phyloP scores from a whole-genome alignment of 2,888 invertebrate species.

The Ophioninae sp. region DNA sequence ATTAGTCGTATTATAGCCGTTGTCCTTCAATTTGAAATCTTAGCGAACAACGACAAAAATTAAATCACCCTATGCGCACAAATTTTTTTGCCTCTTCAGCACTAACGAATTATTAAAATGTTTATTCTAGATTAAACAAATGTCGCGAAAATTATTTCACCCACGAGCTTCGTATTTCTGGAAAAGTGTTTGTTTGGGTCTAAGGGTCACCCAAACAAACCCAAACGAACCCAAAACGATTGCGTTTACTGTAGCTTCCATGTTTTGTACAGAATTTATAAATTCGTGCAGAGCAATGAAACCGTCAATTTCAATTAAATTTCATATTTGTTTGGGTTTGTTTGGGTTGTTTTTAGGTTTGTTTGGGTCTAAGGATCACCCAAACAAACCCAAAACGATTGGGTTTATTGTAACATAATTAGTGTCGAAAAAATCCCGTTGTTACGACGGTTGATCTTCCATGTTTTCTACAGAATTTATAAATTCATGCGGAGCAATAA shows the following conservation, averaged over 20 bases:
- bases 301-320: background rate
- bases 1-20: constrained; percentile 14
- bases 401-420: background rate
- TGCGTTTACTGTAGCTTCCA: background rate
- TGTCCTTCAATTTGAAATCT: constrained; percentile 17
- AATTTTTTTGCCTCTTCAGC: background rate
- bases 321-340: background rate
- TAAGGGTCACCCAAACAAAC: too few species aligned
- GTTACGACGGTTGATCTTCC: background rate
- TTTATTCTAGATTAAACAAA: background rate
- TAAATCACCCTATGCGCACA: background rate
- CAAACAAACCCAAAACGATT: too few species aligned
- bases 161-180: background rate
- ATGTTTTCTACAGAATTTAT: background rate
- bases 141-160: background rate
- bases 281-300: background rate
- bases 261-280: background rate
- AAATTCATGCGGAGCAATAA: background rate
- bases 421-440: background rate
- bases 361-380: too few species aligned
- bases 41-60: constrained; percentile 10
- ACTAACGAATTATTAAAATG: background rate
- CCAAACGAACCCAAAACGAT: background rate
- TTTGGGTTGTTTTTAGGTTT: too few species aligned
- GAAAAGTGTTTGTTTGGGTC: too few species aligned